A percentile compares a stretch with the other conserved stretches of the same genome.
Evolutionary conservation across 2,797 vertebrate genomes (phyloP).

Genomic region (Paramormyrops hopkinsi): DNA sequence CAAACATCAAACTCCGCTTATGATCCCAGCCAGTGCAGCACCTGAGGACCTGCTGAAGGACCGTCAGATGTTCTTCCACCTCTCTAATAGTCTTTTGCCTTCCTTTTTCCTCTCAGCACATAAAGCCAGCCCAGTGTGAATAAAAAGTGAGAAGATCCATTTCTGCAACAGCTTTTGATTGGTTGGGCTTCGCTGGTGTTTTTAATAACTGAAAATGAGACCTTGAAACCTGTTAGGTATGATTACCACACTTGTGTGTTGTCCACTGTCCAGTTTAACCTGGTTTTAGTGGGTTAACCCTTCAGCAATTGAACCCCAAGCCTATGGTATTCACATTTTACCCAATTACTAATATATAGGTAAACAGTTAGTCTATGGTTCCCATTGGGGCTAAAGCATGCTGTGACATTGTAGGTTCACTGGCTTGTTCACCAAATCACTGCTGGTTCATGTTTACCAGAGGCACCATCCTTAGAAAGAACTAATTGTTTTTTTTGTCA

Average conservation of each 20-base stretch:
- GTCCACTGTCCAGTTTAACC: background rate
- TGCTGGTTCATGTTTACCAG: background rate
- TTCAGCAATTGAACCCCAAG: background rate
- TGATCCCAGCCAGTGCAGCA: background rate
- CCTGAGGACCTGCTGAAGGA: background rate
- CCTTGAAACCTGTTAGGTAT: background rate
- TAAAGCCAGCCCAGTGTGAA: background rate
- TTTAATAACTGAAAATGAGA: background rate
- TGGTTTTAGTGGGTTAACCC: background rate
- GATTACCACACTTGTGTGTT: background rate
- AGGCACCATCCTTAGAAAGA: background rate
- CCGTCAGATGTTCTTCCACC: background rate
- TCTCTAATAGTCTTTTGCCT: background rate
- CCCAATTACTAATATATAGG: background rate
- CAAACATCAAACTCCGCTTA: background rate
- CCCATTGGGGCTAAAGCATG: background rate
- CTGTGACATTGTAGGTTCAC: background rate
- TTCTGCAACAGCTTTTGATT: background rate
- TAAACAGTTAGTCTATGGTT: background rate
- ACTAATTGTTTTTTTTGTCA: background rate
- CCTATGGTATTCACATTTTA: background rate
- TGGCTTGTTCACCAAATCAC: background rate
- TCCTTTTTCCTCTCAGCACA: background rate
- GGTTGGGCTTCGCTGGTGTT: background rate
- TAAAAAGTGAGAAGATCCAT: background rate